Evolutionary conservation across 2,113 vertebrate genomes (phyloP), one percentile per base, ranked within the genome.

Genomic region (Thunnus maccoyii): DNA sequence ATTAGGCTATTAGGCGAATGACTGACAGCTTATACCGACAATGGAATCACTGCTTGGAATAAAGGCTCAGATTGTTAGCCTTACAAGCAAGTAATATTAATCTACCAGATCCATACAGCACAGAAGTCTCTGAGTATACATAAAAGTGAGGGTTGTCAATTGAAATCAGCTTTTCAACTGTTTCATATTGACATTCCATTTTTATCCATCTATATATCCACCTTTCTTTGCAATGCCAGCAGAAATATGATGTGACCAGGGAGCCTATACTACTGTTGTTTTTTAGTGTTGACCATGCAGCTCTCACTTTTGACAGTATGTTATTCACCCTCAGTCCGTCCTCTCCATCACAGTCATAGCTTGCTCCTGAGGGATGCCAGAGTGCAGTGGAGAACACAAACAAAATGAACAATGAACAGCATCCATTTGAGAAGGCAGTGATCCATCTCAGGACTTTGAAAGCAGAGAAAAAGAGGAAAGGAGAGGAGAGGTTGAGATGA

Each of bases 271-370:
- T 36, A 3, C 5, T 47, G 10, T 65, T 57, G 3, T 66, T 58
- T 60, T 18, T 52, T 61, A 2, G 27, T 25, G 18, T 76, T 62
- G 25, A 62, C 47, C 16, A 55, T 41, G 55, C 27, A 2, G 18
- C 47, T 64, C 44, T 84, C 44, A n/a, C 62, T 60, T 73, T 69
- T 80, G 73, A 84, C 85, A 87, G 76, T 54, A 8, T 78, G 68
- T 71, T 15, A 48, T 84, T 76, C 55, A 8, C 74, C 82, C 80
- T 72, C 16, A 12, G 11, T 79, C 62, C 6, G 0, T 85, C 55
- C 77, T 62, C 83, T 88, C 69, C 46, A 73, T 86, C 88, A 84
- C 72, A 88, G 85, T 90, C 46, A 7, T 14, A 22, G 47, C 62
- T 1, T 3, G 57, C 64, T 44, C 83, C 50, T 20, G 57, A 82